These are phyloP conservation scores for Girardinichthys multiradiatus DNA, from an alignment of 2,113 vertebrate genomes.

Conservation along the genomic window DNA sequence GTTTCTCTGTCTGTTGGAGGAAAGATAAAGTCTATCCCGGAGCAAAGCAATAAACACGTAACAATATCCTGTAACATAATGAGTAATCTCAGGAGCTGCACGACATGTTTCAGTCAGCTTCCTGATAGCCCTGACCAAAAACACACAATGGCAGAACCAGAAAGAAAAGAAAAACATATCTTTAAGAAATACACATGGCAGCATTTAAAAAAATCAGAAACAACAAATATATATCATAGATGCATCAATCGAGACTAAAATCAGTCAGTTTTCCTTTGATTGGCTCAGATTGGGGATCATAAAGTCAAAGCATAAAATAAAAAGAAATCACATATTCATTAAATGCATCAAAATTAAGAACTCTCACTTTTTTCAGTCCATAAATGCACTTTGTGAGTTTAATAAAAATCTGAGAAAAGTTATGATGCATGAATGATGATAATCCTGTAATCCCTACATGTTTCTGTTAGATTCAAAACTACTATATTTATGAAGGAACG, in stretches of 20 bases:
- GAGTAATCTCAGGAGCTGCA: conserved; percentile 7
- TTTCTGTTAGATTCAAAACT: background rate
- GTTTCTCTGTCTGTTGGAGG: conserved; percentile 10
- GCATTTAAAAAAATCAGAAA: background rate
- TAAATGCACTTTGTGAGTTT: background rate
- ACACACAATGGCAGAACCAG: background rate
- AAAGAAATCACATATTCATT: background rate
- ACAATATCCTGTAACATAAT: background rate
- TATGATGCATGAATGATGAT: background rate
- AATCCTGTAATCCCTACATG: background rate
- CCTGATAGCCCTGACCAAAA: background rate
- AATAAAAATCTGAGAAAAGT: background rate
- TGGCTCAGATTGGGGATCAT: background rate
- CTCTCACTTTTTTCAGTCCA: background rate
- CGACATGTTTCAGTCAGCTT: background rate
- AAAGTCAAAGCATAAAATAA: background rate
- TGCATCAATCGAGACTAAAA: background rate
- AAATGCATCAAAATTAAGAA: background rate
- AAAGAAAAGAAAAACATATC: background rate
- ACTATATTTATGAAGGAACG: background rate
- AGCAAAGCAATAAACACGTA: conserved; percentile 18
- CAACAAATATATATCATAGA: background rate
- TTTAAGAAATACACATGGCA: background rate
- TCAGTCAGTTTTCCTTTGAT: too few relatives aligned
- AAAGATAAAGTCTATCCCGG: background rate